Evolutionary conservation across 1,140 invertebrate genomes (phyloP).

Genomic region (Sitophilus oryzae): DNA sequence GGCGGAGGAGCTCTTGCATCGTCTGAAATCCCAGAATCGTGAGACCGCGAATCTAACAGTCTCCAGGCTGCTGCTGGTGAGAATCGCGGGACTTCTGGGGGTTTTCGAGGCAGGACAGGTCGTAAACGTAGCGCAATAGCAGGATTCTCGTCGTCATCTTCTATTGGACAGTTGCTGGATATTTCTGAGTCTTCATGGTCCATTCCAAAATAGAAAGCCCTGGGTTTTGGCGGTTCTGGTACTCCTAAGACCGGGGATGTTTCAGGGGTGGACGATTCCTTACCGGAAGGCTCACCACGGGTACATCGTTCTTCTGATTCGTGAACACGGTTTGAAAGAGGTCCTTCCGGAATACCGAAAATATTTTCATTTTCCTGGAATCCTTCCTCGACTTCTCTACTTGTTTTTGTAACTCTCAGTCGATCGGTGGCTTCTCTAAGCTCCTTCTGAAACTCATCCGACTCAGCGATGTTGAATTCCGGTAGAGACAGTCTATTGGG

Average conservation of each 20-base stretch:
- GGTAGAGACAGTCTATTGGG: constrained; percentile 47
- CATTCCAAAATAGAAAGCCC: constrained; percentile 76
- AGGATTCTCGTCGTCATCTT: constrained; percentile 44
- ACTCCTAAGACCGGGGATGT: constrained; percentile 43
- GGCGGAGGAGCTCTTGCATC: constrained; percentile 31
- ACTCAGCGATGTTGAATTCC: constrained; percentile 53
- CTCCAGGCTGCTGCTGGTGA: constrained; percentile 79
- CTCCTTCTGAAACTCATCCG: constrained; percentile 63
- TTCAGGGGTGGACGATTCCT: constrained; percentile 53
- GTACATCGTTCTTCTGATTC: neutral
- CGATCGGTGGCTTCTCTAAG: constrained; percentile 32
- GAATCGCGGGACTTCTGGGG: constrained; percentile 67
- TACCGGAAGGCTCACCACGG: constrained; percentile 45
- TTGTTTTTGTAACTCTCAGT: neutral
- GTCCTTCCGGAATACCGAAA: neutral
- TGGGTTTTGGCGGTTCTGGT: constrained; percentile 47
- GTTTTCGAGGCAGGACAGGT: constrained; percentile 71
- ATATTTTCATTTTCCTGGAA: neutral
- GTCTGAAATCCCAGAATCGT: constrained; percentile 74
- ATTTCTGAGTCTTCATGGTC: constrained; percentile 47
- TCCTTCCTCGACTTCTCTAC: neutral
- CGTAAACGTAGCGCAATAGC: constrained; percentile 65
- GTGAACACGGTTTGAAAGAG: neutral
- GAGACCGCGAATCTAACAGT: constrained; percentile 58
- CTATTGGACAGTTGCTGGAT: constrained; percentile 45